Conservation (phyloP, 2,113 vertebrate genomes). For the Spheniscus mendiculus region DNA sequence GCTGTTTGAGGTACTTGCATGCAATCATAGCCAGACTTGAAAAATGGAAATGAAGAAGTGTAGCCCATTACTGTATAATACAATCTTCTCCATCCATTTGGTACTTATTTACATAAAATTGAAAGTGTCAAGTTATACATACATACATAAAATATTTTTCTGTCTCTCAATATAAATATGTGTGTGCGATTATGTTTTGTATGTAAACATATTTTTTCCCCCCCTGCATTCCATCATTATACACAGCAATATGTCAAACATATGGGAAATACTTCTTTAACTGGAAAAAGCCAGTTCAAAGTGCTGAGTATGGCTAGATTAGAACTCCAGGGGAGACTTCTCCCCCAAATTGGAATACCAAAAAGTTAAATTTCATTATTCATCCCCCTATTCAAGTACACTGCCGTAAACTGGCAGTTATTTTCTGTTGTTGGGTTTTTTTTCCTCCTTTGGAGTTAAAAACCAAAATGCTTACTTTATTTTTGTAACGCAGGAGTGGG, state of each 20-base stretch:
- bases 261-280: background rate
- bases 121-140: background rate
- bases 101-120: slow-evolving; percentile 31
- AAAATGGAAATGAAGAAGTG: background rate
- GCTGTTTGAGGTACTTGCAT: background rate
- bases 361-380: background rate
- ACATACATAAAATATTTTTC: slow-evolving; percentile 1
- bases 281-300: background rate
- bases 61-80: background rate
- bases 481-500: background rate
- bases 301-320: background rate
- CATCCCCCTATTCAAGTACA: background rate
- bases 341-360: background rate
- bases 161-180: slow-evolving; percentile 32
- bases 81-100: slow-evolving; percentile 6
- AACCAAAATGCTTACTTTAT: background rate
- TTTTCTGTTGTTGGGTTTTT: background rate
- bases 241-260: background rate
- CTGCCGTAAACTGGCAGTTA: background rate
- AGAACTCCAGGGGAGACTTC: background rate
- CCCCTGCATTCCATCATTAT: background rate
- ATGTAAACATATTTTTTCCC: background rate
- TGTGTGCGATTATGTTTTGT: background rate
- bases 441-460: background rate
- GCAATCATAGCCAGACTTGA: background rate